Evolutionary conservation across 2,797 vertebrate species (phyloP).

Genomic region (Vireo griseus): DNA sequence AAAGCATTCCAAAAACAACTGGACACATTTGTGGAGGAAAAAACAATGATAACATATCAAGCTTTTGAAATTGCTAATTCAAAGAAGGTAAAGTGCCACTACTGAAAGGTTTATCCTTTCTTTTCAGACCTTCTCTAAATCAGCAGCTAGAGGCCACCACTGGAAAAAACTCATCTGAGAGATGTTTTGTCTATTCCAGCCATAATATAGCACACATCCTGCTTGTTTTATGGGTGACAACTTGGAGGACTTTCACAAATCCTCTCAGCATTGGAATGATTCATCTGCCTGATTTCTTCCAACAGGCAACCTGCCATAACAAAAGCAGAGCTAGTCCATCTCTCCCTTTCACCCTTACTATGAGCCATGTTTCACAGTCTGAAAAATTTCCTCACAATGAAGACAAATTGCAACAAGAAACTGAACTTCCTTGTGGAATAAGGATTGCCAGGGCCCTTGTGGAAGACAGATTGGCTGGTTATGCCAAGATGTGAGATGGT

Average conservation of each 20-base stretch:
- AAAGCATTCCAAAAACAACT: background rate
- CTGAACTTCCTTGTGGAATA: background rate
- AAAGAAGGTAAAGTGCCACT: background rate
- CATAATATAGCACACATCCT: background rate
- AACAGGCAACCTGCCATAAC: background rate
- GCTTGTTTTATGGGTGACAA: background rate
- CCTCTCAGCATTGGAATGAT: background rate
- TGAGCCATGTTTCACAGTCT: background rate
- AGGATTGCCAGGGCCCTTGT: background rate
- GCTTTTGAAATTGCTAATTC: background rate
- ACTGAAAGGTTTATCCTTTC: background rate
- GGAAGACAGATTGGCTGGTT: background rate
- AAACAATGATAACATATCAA: fast-evolving
- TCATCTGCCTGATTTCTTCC: background rate
- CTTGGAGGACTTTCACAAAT: background rate
- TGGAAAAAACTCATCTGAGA: background rate
- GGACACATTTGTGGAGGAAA: background rate
- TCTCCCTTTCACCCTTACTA: background rate
- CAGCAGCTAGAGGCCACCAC: background rate
- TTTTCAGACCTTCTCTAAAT: background rate
- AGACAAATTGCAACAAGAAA: background rate
- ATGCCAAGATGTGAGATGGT: background rate
- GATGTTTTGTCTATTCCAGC: background rate
- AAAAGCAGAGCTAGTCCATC: background rate
- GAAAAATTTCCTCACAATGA: background rate